Conservation (phyloP, 2,888 invertebrate genomes). For the Synanthedon formicaeformis region DNA sequence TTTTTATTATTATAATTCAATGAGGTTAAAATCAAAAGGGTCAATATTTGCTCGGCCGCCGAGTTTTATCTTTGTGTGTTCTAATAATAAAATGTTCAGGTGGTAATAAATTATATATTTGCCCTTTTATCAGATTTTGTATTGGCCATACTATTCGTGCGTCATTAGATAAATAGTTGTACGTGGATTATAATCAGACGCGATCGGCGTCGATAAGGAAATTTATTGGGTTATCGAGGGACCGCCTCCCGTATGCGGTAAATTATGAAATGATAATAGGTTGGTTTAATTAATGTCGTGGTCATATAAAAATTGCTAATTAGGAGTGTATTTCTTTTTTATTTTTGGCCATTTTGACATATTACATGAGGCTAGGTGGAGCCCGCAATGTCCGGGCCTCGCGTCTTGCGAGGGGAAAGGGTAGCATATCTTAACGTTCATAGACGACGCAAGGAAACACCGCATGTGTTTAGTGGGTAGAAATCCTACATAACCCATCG, state of each 20-base stretch:
- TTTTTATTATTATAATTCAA: neutral
- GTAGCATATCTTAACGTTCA: too few species aligned
- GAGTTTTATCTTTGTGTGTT: constrained; percentile 8
- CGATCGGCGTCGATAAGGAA: constrained; percentile 10
- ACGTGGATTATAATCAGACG: neutral
- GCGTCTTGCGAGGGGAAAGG: too few species aligned
- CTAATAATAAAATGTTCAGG: constrained; percentile 14
- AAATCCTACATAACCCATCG: too few species aligned
- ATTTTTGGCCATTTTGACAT: too few species aligned
- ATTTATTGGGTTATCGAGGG: constrained; percentile 34
- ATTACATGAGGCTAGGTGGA: too few species aligned
- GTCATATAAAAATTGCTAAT: too few species aligned
- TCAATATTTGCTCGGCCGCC: neutral
- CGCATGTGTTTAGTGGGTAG: too few species aligned
- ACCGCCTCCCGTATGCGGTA: neutral
- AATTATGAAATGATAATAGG: too few species aligned
- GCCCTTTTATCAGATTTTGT: constrained; percentile 26
- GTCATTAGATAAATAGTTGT: constrained; percentile 14
- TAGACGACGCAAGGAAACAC: too few species aligned
- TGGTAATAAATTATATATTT: constrained; percentile 26
- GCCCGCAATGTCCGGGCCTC: too few species aligned
- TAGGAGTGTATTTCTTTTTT: too few species aligned
- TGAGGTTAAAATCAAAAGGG: neutral
- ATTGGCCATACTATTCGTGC: constrained; percentile 16
- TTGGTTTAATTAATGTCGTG: too few species aligned